Evolutionary conservation across 1,140 invertebrate species (phyloP).

Genomic region (Pseudomyrmex flavicornis): DNA sequence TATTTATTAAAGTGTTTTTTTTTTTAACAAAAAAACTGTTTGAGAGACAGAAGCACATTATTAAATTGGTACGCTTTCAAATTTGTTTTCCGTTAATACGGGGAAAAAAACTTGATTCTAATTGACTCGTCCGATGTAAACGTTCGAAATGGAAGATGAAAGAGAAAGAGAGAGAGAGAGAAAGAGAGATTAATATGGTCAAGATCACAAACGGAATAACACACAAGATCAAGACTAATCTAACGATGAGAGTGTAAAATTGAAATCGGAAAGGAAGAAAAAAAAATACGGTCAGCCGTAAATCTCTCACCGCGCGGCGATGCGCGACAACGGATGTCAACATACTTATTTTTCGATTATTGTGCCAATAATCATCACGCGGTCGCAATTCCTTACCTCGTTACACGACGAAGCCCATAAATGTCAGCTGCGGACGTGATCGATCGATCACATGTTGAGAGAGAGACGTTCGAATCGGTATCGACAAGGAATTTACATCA

Average conservation of each 20-base stretch:
- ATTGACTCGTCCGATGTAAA: no score
- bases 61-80: no score
- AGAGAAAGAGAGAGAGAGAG: no score
- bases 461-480: neutral
- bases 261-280: neutral
- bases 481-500: neutral
- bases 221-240: neutral
- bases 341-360: conserved; percentile 25
- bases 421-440: neutral
- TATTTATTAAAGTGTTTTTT: no score
- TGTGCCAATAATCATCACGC: conserved; percentile 13
- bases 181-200: no score
- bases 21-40: no score
- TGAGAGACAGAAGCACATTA: no score
- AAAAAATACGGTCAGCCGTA: conserved; percentile 20
- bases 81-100: no score
- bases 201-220: no score
- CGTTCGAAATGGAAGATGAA: no score
- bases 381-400: conserved; percentile 4
- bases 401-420: neutral
- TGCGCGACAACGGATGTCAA: conserved; percentile 21
- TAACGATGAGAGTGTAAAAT: conserved; percentile 23
- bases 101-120: no score
- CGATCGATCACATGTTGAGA: conserved; percentile 3
- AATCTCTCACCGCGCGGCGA: conserved; percentile 7